Percentiles rank a stretch among this genome's conserved stretches.
Evolutionary conservation across 1,140 invertebrate species (phyloP).

Genomic region (Lordiphosa clarofinis): DNA sequence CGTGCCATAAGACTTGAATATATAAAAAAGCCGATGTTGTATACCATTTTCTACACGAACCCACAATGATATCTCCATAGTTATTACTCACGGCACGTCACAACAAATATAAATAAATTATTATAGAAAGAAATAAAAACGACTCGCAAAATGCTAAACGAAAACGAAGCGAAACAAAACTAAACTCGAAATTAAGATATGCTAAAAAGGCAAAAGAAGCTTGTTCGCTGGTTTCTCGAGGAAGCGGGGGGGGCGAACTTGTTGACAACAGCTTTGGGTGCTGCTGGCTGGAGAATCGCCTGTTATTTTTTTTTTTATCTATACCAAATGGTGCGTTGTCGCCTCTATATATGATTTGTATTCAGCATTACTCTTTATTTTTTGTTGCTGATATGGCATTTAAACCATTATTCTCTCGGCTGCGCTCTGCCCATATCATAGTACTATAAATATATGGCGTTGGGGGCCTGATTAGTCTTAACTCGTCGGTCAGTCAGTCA

Average conservation of each 20-base stretch:
- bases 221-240: slow-evolving; percentile 26
- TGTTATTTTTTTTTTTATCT: slow-evolving; percentile 56
- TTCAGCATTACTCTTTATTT: slow-evolving; percentile 56
- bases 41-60: slow-evolving; percentile 36
- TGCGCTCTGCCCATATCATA: slow-evolving; percentile 15
- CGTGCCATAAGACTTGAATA: slow-evolving; percentile 45
- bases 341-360: slow-evolving; percentile 55
- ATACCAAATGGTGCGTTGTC: slow-evolving; percentile 24
- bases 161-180: slow-evolving; percentile 44
- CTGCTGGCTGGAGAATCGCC: slow-evolving; percentile 53
- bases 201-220: slow-evolving; percentile 62
- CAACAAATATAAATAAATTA: slow-evolving; percentile 61
- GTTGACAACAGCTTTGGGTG: slow-evolving; percentile 66
- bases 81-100: slow-evolving; percentile 74
- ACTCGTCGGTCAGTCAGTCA: slow-evolving; percentile 48
- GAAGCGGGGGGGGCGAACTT: slow-evolving; percentile 42
- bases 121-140: slow-evolving; percentile 27
- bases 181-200: slow-evolving; percentile 70
- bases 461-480: slow-evolving; percentile 73
- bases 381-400: slow-evolving; percentile 68
- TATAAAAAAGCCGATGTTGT: slow-evolving; percentile 27
- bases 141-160: slow-evolving; percentile 23
- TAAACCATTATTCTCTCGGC: slow-evolving; percentile 57
- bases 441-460: slow-evolving; percentile 46
- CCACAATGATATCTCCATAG: slow-evolving; percentile 29